Evolutionary conservation across 2,888 invertebrate species (phyloP).

Genomic region (Caradrina clavipalpis): DNA sequence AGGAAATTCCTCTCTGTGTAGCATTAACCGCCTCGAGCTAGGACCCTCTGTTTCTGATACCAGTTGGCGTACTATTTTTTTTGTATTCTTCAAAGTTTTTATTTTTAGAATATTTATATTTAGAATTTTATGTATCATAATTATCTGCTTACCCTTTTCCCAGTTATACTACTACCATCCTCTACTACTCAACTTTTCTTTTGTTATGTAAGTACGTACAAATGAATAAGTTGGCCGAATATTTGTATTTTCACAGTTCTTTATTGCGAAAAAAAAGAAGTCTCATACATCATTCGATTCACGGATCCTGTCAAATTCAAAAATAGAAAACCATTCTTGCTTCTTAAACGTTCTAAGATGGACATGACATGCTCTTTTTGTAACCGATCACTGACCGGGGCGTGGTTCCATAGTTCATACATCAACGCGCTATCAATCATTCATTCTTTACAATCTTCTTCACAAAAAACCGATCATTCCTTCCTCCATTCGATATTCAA

Average conservation of each 20-base stretch:
- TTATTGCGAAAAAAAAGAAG: constrained; percentile 1
- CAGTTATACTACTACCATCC: no score
- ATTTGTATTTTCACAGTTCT: background rate
- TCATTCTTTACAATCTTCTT: constrained; percentile 9
- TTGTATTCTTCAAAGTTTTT: no score
- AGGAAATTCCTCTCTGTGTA: no score
- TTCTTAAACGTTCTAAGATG: constrained; percentile 23
- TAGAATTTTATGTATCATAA: no score
- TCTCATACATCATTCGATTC: constrained; percentile 4
- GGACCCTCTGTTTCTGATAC: no score
- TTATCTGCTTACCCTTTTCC: no score
- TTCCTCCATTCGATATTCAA: constrained; percentile 18
- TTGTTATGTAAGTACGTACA: no score
- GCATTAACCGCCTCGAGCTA: no score
- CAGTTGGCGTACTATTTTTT: no score
- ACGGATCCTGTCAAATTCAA: constrained; percentile 35
- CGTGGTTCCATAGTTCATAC: constrained; percentile 29
- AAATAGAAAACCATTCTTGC: constrained; percentile 28
- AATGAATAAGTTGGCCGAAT: background rate
- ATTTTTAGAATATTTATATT: no score
- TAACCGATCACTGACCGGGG: constrained; percentile 21
- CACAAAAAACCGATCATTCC: constrained; percentile 36
- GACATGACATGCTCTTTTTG: constrained; percentile 50
- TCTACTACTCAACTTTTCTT: no score
- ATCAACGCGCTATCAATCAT: constrained; percentile 54